Conservation (phyloP, 2,797 vertebrate genomes). For the Galagoides demidoff region DNA sequence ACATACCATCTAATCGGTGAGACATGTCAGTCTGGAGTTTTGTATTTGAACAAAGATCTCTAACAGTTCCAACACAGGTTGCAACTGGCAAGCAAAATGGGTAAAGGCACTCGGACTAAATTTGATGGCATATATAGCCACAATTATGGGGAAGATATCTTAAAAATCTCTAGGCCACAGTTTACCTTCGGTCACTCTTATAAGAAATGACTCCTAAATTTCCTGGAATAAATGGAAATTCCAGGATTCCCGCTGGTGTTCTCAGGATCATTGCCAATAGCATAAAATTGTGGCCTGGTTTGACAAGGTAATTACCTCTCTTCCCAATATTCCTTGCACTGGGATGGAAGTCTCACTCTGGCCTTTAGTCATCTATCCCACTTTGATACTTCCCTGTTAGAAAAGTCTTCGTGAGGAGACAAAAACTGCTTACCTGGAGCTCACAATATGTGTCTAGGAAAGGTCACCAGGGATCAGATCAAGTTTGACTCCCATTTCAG, state of each 20-base stretch:
- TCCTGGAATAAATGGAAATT: background rate
- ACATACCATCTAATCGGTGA: background rate
- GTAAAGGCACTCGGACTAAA: background rate
- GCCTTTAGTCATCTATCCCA: background rate
- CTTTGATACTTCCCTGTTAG: background rate
- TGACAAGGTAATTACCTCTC: background rate
- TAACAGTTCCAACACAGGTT: background rate
- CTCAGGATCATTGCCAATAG: background rate
- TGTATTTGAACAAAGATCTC: conserved; percentile 54
- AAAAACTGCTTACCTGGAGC: background rate
- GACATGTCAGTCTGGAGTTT: conserved; percentile 46
- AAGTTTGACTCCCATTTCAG: background rate
- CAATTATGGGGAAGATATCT: background rate
- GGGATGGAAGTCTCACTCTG: background rate
- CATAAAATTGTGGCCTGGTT: background rate
- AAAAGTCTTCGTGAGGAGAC: background rate
- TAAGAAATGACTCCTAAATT: conserved; percentile 40
- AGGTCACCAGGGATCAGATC: background rate
- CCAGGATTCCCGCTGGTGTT: background rate
- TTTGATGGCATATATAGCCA: background rate
- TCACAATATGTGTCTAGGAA: background rate
- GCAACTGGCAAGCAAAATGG: conserved; percentile 1
- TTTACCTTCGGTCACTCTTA: conserved; percentile 37
- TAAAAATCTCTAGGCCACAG: background rate
- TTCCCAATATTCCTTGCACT: background rate